Percentiles rank a stretch among this genome's conserved stretches.
Evolutionary conservation across 2,113 vertebrate species (phyloP).

Genomic region (Forbesichthys agassizii): DNA sequence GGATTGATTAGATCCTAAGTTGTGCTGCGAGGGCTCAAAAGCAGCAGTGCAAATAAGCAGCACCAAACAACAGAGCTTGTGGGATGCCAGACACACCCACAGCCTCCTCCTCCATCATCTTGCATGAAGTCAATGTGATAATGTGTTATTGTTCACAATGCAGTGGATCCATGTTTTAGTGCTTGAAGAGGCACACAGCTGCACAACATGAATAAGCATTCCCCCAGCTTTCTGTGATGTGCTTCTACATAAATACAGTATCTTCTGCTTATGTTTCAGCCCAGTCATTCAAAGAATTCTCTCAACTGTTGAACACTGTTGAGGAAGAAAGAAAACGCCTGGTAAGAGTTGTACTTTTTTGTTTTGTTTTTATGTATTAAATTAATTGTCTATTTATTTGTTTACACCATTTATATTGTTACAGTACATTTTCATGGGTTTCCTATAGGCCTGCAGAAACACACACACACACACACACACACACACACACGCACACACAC

Average conservation of each 20-base stretch:
- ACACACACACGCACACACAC: too few species aligned
- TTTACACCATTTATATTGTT: not conserved
- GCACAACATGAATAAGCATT: conserved; percentile 19
- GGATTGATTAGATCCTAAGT: conserved; percentile 64
- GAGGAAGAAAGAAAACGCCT: conserved; percentile 92
- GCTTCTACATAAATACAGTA: conserved; percentile 6
- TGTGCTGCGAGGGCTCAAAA: conserved; percentile 49
- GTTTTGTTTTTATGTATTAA: not conserved
- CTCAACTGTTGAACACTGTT: conserved; percentile 89
- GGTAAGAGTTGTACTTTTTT: conserved; percentile 76
- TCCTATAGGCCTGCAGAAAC: too few species aligned
- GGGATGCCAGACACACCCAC: conserved; percentile 54
- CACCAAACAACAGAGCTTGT: conserved; percentile 28
- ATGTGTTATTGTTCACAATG: not conserved
- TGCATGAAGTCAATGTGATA: not conserved
- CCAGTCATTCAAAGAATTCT: conserved; percentile 95
- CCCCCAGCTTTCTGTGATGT: conserved; percentile 14
- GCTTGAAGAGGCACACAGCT: not conserved
- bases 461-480: too few species aligned
- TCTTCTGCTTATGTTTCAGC: conserved; percentile 76
- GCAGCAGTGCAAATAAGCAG: conserved; percentile 56
- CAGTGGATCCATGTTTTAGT: conserved; percentile 7
- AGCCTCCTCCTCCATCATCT: not conserved
- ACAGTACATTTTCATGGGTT: too few species aligned
- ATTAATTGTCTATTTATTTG: not conserved